A percentile compares a stretch with the other conserved stretches of the same genome.
Conservation (phyloP, 2,797 vertebrate genomes). For the Phyllotis vaccarum region DNA sequence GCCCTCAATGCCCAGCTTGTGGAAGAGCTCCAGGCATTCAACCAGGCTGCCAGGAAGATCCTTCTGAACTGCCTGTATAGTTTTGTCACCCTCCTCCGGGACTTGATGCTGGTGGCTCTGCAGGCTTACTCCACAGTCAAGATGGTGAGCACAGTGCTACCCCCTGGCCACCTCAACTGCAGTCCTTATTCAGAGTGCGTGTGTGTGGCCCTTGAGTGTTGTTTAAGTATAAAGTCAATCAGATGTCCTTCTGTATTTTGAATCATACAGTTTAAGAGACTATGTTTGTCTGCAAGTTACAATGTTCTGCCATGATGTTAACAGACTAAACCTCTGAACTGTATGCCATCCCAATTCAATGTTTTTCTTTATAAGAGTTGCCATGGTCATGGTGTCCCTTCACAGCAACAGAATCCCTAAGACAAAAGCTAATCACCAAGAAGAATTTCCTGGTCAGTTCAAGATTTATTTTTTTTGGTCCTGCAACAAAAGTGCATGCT, state of each 20-base stretch:
- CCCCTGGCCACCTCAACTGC: neutral
- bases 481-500: neutral
- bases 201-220: neutral
- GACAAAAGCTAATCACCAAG: neutral
- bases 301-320: neutral
- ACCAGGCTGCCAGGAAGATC: constrained; percentile 90
- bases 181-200: neutral
- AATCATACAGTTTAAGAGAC: neutral
- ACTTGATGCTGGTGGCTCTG: constrained; percentile 87
- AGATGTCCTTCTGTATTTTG: neutral
- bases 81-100: constrained; percentile 89
- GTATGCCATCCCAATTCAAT: neutral
- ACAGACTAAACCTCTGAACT: neutral
- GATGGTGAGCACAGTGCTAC: constrained; percentile 88
- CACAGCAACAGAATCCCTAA: neutral
- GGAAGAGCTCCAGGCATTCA: constrained; percentile 96
- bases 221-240: neutral
- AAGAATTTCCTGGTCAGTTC: neutral
- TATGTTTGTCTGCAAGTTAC: neutral
- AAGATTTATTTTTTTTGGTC: neutral
- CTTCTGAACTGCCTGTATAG: constrained; percentile 92
- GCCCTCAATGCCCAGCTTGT: constrained; percentile 96
- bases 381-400: neutral
- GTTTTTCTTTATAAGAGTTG: neutral
- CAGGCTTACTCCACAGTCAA: constrained; percentile 84